Evolutionary conservation across 2,113 vertebrate species (phyloP).

Genomic region (Sinosuthora webbiana): DNA sequence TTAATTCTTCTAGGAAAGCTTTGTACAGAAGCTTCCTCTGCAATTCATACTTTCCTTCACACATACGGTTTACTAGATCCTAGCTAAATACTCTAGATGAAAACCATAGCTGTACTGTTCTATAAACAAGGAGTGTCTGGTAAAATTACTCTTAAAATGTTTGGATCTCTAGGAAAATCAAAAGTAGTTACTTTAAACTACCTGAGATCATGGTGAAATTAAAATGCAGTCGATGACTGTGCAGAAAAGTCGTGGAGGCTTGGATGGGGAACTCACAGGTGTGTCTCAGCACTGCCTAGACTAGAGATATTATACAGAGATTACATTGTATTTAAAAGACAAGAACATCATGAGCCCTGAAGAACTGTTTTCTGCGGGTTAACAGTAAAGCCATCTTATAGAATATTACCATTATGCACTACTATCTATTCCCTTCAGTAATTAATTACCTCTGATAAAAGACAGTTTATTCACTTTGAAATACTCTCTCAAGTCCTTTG

Average conservation of each 20-base stretch:
- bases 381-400: not conserved
- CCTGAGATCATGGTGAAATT: not conserved
- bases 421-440: not conserved
- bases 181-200: not conserved
- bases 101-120: not conserved
- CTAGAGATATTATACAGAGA: not conserved
- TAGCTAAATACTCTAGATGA: not conserved
- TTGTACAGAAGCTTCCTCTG: not conserved
- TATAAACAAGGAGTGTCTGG: not conserved
- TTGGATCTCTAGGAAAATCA: not conserved
- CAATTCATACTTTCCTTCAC: slow-evolving; percentile 2
- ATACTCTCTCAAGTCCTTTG: not conserved
- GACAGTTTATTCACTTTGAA: not conserved
- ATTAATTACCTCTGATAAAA: not conserved
- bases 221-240: not conserved
- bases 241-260: not conserved
- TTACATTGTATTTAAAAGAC: not conserved
- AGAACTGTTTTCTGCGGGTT: not conserved
- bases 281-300: not conserved
- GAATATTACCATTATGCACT: not conserved
- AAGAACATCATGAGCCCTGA: not conserved
- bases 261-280: not conserved
- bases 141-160: not conserved
- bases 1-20: not conserved
- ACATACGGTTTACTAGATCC: not conserved